Conservation (phyloP, 1,140 invertebrate species). For the Drosophila sproati region DNA sequence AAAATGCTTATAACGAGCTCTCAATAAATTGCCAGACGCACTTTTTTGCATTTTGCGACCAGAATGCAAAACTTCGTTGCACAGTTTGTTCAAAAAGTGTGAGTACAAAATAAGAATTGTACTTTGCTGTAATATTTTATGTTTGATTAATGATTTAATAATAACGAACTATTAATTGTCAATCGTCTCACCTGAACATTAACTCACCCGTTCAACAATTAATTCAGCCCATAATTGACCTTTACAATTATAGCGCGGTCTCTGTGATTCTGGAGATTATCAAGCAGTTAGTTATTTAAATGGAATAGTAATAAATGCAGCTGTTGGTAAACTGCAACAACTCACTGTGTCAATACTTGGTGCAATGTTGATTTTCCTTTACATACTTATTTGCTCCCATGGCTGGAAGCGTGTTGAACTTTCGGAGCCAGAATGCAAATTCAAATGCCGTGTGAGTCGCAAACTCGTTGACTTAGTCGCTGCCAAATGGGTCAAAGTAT, state of each 20-base stretch:
- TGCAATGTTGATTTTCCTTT: slow-evolving; percentile 47
- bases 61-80: slow-evolving; percentile 30
- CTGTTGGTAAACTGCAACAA: slow-evolving; percentile 27
- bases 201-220: not conserved
- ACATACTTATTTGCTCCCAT: slow-evolving; percentile 37
- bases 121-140: too few species aligned
- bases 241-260: not conserved
- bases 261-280: not conserved
- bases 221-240: not conserved
- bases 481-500: slow-evolving; percentile 81
- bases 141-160: too few species aligned
- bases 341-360: slow-evolving; percentile 18
- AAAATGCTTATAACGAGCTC: slow-evolving; percentile 63
- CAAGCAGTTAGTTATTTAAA: slow-evolving; percentile 27
- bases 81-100: slow-evolving; percentile 45
- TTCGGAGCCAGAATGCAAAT: slow-evolving; percentile 41
- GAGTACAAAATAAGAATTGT: not conserved
- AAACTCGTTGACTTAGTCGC: slow-evolving; percentile 61
- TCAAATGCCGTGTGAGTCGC: slow-evolving; percentile 64
- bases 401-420: slow-evolving; percentile 25
- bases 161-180: too few species aligned
- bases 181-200: not conserved
- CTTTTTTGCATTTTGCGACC: slow-evolving; percentile 15
- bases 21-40: slow-evolving; percentile 74
- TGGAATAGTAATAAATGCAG: slow-evolving; percentile 13